Conservation (phyloP, 2,797 vertebrate genomes). For the Diceros bicornis region DNA sequence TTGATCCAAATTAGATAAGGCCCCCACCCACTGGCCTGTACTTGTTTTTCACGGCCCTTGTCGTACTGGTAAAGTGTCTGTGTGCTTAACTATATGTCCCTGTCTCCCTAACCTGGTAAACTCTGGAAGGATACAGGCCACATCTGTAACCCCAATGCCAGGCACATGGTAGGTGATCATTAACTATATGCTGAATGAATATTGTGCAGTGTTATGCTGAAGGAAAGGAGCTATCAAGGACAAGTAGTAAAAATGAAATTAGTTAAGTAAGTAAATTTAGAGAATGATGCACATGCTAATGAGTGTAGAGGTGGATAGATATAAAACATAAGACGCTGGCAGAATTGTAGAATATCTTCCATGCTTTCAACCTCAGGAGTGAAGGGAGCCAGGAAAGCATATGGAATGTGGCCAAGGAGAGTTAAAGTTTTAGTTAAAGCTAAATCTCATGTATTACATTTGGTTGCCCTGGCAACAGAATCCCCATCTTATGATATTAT, state of each 20-base stretch:
- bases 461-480: conserved; percentile 62
- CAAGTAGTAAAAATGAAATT: conserved; percentile 2
- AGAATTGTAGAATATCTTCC: neutral
- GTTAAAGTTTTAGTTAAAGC: conserved; percentile 58
- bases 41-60: neutral
- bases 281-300: neutral
- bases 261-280: neutral
- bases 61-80: neutral
- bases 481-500: conserved; percentile 3
- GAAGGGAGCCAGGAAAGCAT: conserved; percentile 10
- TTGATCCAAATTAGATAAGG: neutral
- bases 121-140: neutral
- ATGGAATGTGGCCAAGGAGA: conserved; percentile 35
- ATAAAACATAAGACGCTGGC: neutral
- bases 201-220: neutral
- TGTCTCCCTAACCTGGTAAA: neutral
- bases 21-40: neutral
- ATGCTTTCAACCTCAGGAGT: conserved; percentile 44
- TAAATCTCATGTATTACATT: conserved; percentile 54
- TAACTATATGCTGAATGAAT: neutral
- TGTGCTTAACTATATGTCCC: neutral
- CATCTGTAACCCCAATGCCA: neutral
- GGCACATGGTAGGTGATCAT: neutral
- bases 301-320: neutral
- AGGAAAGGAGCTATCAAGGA: neutral